Base-by-base conservation (phyloP, 2,888 invertebrate species). In the Drosophila emarginata region DNA sequence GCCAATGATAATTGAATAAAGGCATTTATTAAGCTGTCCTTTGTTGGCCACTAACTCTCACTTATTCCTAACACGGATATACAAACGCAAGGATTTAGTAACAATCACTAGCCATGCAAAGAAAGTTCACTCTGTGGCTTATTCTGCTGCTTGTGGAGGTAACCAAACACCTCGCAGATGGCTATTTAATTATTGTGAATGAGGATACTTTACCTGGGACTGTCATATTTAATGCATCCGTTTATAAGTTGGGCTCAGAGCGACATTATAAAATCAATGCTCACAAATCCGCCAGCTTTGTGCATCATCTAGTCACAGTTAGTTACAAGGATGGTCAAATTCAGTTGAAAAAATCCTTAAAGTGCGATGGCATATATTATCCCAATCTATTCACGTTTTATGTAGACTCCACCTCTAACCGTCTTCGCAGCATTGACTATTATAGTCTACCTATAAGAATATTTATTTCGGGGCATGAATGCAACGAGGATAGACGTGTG, bases 341-440 rank as follows among this genome's bases (percentile, higher is more conserved):
- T 64, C 94, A 94, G n/a, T 92, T 97, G 39, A 93, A 94, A 76
- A 95, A 95, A 85, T 93, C 93, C 62, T 92, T 97, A 12, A 94
- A 95, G 88, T 97, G 97, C 91, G 95, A 96, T 86, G 96, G 96
- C 72, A 93, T 96, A 36, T 95, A 95, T 77, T 97, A 97, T 89
- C 97, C 97, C 0, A 95, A 95, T 86, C 93, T 97, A 64, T 97
- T 97, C 91, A 97, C 96, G 4, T 94, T 97, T 89, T 96, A 96
- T 91, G 95, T 97, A 70, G 97, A 97, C 90, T 97, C 97, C 37
- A 96, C 95, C 59, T 96, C 96, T 72, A 96, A 95, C 82, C 93
- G 96, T 62, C 93, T 96, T 72, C 93, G 95, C 56, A 96, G 96
- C 78, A 95, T 97, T 72, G 96, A 96, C 89, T 97, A 96, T 90